Base-by-base conservation (phyloP, 2,888 invertebrate species). In the Cantharis rufa region DNA sequence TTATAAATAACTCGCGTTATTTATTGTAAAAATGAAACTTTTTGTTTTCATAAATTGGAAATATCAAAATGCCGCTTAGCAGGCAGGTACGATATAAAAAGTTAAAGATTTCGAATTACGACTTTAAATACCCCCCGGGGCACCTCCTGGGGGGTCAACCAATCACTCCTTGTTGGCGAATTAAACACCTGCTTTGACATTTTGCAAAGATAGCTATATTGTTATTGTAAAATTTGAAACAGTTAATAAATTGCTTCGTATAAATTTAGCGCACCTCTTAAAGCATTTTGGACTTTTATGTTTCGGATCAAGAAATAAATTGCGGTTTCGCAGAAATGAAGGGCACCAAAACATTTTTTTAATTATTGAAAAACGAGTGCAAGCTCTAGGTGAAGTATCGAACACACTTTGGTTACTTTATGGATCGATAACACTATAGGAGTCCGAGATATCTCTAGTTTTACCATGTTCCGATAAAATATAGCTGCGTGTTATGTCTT, bases 181-280 rank as follows among this genome's bases (percentile, higher is more conserved):
- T 80, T 80, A 79, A 82, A 82, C 82, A 82, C 81, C 79, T 82
- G 82, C 81, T 82, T 82, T 82, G 82, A 82, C 81, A 82, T 80
- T 76, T 79, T 80, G 75, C 74, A 74, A 79, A 72, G 75, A 74
- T 72, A 78, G 76, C 76, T 75, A 76, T 80, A 79, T 76, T 75
- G 76, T 76, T 76, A 70, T 71, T 71, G 78, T 81, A 81, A 81
- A 77, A 80, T 81, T 81, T 79, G 48, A 73, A 70, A 73, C 75
- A 80, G 71, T 80, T 80, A 78, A 81, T 78, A 78, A 78, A 77
- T 76, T 72, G 70, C 78, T 24, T 69, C 62, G 75, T 78, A 76
- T 72, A 72, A 70, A 32, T 63, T 63, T 63, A 63, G 24, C 64
- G n/a, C 10, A 27, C 72, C 32, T 32, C 21, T 48, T 66, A 18